Base-by-base conservation (phyloP, 1,140 invertebrate species). In the Saccostrea cuccullata region DNA sequence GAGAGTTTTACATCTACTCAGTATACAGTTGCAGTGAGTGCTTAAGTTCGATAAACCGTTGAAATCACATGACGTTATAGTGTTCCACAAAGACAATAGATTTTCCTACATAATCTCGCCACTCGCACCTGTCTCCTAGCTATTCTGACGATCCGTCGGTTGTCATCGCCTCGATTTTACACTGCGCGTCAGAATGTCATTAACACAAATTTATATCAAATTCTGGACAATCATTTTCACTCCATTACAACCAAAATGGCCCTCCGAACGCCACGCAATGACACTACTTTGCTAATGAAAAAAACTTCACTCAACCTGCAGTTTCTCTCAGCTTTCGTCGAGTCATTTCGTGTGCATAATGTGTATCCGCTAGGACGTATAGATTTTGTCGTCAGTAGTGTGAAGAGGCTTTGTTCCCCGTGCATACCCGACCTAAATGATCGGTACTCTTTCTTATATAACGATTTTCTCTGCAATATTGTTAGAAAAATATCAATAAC, bases 11-110 rank as follows among this genome's bases (percentile, higher is more conserved):
- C 70, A 77, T 77, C 70, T 77, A 77, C 26, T 77, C 70, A 13
- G 67, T 73, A 73, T 73, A 30, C 26, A 64, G 70, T 15, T 30
- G 70, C 70, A 77, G 70, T 30, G 70, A 77, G 30, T 77, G 70
- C 70, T 77, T 30, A 15, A 40, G 26, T n/a, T 77, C 70, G 70
- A 77, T 77, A 77, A 77, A 26, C 70, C 70, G 70, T 77, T 77
- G 70, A 77, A 77, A 77, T 77, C 70, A 77, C 70, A 77, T 77
- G 70, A 77, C 70, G 70, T 77, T 77, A 36, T 36, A 77, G 70
- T 77, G 23, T 77, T 77, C 70, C 70, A 77, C 70, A 77, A 77
- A 77, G 70, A 77, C 70, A 77, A 77, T 77, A 77, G 70, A 77
- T 77, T 77, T 77, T 77, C 70, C 70, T 77, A 77, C 70, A 77